Percentiles rank a stretch among this genome's conserved stretches.
These are phyloP conservation scores for Chorisops tibialis DNA, from an alignment of 2,888 invertebrate species.

Conservation along the genomic window DNA sequence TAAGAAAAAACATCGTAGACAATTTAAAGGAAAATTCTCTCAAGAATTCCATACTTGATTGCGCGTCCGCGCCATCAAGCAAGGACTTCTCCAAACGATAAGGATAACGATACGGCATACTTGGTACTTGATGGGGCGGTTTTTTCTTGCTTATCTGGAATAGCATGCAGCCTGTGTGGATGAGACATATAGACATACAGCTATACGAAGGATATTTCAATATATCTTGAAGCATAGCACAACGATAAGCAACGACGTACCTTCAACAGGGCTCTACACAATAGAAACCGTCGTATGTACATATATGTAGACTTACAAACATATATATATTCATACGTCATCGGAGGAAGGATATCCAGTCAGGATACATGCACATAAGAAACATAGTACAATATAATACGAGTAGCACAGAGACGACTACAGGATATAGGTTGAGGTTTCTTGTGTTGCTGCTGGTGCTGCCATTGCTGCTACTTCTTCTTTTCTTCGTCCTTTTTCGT, in stretches of 20 bases:
- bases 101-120: neutral
- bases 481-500: too few species aligned
- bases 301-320: neutral
- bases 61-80: conserved; percentile 29
- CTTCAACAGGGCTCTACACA: too few species aligned
- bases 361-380: too few species aligned
- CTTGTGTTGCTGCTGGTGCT: too few species aligned
- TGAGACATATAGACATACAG: conserved; percentile 21
- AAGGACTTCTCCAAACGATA: neutral
- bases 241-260: too few species aligned
- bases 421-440: too few species aligned
- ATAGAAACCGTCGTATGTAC: neutral
- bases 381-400: too few species aligned
- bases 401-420: too few species aligned
- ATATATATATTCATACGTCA: neutral
- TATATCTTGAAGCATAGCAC: neutral
- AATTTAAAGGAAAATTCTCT: conserved; percentile 27
- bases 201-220: neutral
- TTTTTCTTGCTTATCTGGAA: conserved; percentile 37
- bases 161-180: conserved; percentile 36
- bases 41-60: conserved; percentile 29
- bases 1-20: conserved; percentile 12
- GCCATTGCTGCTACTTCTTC: too few species aligned
- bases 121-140: conserved; percentile 30
- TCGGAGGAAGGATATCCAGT: neutral